Conservation (phyloP, 2,888 invertebrate species). For the Xestia ashworthii region DNA sequence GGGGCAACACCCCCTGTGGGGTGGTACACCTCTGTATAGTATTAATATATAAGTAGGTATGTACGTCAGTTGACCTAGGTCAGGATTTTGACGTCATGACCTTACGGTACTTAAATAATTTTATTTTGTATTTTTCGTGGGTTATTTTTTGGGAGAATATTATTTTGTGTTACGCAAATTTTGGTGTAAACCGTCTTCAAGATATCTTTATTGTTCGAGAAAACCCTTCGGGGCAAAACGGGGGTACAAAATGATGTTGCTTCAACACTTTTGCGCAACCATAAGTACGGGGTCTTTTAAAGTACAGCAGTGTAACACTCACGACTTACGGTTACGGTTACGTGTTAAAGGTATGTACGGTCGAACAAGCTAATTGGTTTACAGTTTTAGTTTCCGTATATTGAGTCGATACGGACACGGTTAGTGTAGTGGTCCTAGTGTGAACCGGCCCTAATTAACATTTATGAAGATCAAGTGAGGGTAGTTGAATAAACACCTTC, state of each 20-base stretch:
- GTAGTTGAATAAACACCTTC: too few species aligned
- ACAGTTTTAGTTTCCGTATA: too few species aligned
- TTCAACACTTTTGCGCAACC: background rate
- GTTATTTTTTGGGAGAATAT: background rate
- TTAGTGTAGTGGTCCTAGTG: too few species aligned
- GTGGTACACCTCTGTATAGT: constrained; percentile 60
- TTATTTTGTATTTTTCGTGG: background rate
- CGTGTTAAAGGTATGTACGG: too few species aligned
- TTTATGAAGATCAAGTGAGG: too few species aligned
- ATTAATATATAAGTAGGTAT: constrained; percentile 67
- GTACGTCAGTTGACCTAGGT: constrained; percentile 65
- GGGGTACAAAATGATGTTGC: background rate
- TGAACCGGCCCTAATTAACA: too few species aligned
- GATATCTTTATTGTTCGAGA: background rate
- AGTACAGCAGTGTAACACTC: too few species aligned
- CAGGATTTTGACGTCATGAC: constrained; percentile 53
- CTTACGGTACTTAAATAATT: constrained; percentile 27
- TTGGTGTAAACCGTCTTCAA: background rate
- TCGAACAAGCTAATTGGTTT: too few species aligned
- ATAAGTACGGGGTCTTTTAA: too few species aligned
- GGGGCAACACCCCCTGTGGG: constrained; percentile 56
- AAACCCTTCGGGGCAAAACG: background rate
- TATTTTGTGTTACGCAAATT: background rate
- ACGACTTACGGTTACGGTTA: too few species aligned
- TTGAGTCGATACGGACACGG: too few species aligned